These are phyloP conservation scores for Helicorthomorpha holstii DNA, from an alignment of 1,140 invertebrate species.

Conservation along the genomic window DNA sequence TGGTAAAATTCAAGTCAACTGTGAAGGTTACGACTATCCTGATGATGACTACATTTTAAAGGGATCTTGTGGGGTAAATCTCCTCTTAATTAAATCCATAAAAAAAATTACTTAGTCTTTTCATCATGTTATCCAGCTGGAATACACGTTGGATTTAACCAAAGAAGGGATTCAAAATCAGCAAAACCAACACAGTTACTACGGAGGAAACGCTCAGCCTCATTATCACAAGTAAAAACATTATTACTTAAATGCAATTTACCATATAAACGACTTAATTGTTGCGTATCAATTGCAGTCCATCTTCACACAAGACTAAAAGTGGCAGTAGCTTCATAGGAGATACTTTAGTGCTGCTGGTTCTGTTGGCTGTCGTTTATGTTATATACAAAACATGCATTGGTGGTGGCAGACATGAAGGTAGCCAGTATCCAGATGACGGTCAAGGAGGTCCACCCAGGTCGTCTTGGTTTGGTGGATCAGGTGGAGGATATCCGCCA, in stretches of 20 bases:
- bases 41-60: slow-evolving; percentile 36
- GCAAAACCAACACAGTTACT: slow-evolving; percentile 18
- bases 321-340: too few relatives aligned
- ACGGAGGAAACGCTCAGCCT: too few relatives aligned
- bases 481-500: too few relatives aligned
- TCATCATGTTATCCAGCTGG: slow-evolving; percentile 21
- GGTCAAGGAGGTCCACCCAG: neutral
- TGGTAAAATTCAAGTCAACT: slow-evolving; percentile 34
- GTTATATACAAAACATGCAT: slow-evolving; percentile 30
- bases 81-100: too few relatives aligned
- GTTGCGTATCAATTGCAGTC: too few relatives aligned
- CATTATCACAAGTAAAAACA: too few relatives aligned
- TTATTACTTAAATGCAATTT: too few relatives aligned
- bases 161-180: slow-evolving; percentile 25
- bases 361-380: slow-evolving; percentile 24
- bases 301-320: too few relatives aligned
- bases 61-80: slow-evolving; percentile 40
- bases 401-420: too few relatives aligned
- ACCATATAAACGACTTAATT: too few relatives aligned
- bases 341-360: slow-evolving; percentile 21
- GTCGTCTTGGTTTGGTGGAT: neutral
- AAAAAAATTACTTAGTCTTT: too few relatives aligned
- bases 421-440: neutral
- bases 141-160: slow-evolving; percentile 27
- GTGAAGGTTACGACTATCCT: slow-evolving; percentile 40